phyloP scores from a whole-genome alignment of 2,113 vertebrate species.

The Tragulus kanchil region DNA sequence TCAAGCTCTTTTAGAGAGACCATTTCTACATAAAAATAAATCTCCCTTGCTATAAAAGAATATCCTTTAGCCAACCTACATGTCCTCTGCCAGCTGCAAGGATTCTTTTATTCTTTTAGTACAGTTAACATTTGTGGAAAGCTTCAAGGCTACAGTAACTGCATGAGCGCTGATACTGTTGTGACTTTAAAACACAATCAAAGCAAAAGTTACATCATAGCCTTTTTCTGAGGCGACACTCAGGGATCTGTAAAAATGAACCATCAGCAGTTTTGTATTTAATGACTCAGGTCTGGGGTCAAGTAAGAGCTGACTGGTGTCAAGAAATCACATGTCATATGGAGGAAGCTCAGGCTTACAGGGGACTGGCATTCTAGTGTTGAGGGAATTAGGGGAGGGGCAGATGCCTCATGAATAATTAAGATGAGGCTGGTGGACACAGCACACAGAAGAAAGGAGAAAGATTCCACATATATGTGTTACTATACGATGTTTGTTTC shows the following conservation, averaged over 20 bases:
- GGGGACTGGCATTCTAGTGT: background rate
- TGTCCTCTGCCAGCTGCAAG: background rate
- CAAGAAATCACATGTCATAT: background rate
- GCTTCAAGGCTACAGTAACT: background rate
- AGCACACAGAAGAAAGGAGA: background rate
- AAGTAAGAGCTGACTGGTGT: constrained; percentile 20
- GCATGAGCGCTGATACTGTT: background rate
- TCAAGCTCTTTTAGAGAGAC: constrained; percentile 32
- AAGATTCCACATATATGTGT: background rate
- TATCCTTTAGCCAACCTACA: background rate
- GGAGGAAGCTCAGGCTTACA: background rate
- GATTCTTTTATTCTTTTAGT: background rate
- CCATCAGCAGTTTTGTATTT: background rate
- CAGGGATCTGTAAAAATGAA: background rate
- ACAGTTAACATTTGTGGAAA: background rate
- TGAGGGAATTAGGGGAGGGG: background rate
- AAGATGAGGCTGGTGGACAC: background rate
- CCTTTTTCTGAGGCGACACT: background rate
- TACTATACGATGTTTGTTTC: background rate
- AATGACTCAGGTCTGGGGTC: background rate
- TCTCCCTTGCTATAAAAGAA: background rate
- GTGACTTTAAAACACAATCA: constrained; percentile 34
- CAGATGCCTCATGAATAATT: background rate
- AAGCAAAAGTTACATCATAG: background rate
- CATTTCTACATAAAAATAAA: background rate